phyloP scores from a whole-genome alignment of 1,140 invertebrate genomes.

The Lordiphosa collinella region DNA sequence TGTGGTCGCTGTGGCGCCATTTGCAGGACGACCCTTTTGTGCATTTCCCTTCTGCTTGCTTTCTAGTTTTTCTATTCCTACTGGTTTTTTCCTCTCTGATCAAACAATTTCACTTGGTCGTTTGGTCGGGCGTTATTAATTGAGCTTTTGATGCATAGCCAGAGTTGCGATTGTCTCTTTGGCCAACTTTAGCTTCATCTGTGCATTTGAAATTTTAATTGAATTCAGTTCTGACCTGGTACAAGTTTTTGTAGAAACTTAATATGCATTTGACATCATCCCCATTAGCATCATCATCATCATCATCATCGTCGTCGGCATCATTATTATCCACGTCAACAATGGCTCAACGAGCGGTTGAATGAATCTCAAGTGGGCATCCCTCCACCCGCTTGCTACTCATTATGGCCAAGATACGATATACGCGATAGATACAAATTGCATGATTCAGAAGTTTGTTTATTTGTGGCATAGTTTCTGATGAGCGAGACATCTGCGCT shows the following conservation, averaged over 20 bases:
- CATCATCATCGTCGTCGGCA: slow-evolving; percentile 28
- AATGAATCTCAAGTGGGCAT: slow-evolving; percentile 58
- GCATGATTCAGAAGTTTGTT: slow-evolving; percentile 30
- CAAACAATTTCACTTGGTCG: slow-evolving; percentile 53
- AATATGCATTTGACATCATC: slow-evolving; percentile 21
- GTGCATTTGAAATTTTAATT: slow-evolving; percentile 64
- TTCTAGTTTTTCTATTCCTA: too few species aligned
- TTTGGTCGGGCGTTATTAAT: slow-evolving; percentile 70
- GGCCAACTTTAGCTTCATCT: slow-evolving; percentile 13
- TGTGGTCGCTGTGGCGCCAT: slow-evolving; percentile 69
- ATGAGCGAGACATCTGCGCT: neutral
- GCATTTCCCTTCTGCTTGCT: slow-evolving; percentile 21
- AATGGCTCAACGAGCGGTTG: slow-evolving; percentile 59
- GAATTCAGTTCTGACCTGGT: slow-evolving; percentile 30
- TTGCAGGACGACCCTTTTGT: slow-evolving; percentile 68
- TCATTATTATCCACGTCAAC: slow-evolving; percentile 50
- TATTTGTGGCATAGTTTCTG: slow-evolving; percentile 21
- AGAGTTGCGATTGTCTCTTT: slow-evolving; percentile 45
- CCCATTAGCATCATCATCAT: slow-evolving; percentile 40
- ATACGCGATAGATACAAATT: slow-evolving; percentile 12
- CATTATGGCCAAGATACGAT: slow-evolving; percentile 8
- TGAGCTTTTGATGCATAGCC: slow-evolving; percentile 63
- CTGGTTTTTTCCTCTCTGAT: slow-evolving; percentile 15
- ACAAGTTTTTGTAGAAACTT: slow-evolving; percentile 39
- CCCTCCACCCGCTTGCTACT: neutral